These are phyloP conservation scores for Drosophila cracens DNA, from an alignment of 2,888 invertebrate genomes.

Conservation along the genomic window DNA sequence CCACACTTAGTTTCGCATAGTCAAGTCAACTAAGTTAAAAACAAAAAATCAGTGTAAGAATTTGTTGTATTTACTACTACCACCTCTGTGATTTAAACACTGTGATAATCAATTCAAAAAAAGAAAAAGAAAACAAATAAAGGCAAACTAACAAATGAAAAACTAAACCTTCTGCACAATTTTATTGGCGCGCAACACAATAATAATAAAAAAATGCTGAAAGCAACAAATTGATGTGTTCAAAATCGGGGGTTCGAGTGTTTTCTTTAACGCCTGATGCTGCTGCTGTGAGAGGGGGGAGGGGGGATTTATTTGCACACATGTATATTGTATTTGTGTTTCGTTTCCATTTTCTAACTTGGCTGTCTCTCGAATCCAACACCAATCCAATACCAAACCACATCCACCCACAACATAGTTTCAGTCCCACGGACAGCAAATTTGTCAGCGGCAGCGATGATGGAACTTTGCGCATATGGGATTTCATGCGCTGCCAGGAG, in stretches of 20 bases:
- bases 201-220: slow-evolving; percentile 65
- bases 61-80: slow-evolving; percentile 30
- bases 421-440: slow-evolving; percentile 99
- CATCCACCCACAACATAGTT: slow-evolving; percentile 87
- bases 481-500: slow-evolving; percentile 98
- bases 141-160: slow-evolving; percentile 37
- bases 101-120: slow-evolving; percentile 40
- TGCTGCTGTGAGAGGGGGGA: slow-evolving; percentile 19
- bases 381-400: slow-evolving; percentile 12
- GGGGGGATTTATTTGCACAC: slow-evolving; percentile 2
- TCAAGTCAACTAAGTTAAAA: slow-evolving; percentile 28
- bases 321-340: slow-evolving; percentile 43
- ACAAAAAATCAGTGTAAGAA: slow-evolving; percentile 27
- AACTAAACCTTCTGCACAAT: slow-evolving; percentile 48
- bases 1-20: slow-evolving; percentile 7
- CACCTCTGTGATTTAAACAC: slow-evolving; percentile 50
- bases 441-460: slow-evolving; percentile 99
- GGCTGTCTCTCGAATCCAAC: slow-evolving; percentile 26
- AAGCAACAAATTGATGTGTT: slow-evolving; percentile 39
- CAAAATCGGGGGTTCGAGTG: slow-evolving; percentile 76
- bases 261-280: slow-evolving; percentile 66
- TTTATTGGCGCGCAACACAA: slow-evolving; percentile 64
- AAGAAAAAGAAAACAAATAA: slow-evolving; percentile 39
- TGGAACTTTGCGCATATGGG: slow-evolving; percentile 99
- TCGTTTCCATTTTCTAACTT: slow-evolving; percentile 58